phyloP scores from a whole-genome alignment of 2,888 invertebrate genomes.

The Acleris holmiana region DNA sequence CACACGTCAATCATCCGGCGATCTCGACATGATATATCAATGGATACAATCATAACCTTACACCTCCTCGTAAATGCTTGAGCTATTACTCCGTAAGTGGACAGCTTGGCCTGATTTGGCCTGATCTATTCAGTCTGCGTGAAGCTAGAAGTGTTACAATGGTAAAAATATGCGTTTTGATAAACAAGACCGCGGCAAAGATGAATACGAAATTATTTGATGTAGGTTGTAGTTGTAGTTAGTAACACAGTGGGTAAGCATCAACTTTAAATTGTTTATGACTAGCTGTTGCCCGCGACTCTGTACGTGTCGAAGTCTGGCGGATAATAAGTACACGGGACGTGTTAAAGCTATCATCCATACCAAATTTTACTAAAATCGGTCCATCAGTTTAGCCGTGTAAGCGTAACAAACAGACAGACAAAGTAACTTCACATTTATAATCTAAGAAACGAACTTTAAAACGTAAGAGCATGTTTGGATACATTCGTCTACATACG shows the following conservation, averaged over 20 bases:
- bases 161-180: slow-evolving; percentile 5
- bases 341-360: too few species aligned
- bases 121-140: slow-evolving; percentile 20
- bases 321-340: too few species aligned
- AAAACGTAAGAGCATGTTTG: too few species aligned
- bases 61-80: slow-evolving; percentile 32
- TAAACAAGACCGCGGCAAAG: slow-evolving; percentile 9
- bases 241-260: background rate
- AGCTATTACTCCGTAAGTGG: slow-evolving; percentile 27
- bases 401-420: too few species aligned
- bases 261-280: too few species aligned
- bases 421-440: too few species aligned
- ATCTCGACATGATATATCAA: slow-evolving; percentile 32
- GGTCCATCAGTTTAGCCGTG: too few species aligned
- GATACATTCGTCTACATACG: too few species aligned
- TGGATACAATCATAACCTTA: slow-evolving; percentile 31
- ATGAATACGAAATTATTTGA: slow-evolving; percentile 24
- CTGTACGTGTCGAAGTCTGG: too few species aligned
- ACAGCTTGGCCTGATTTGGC: slow-evolving; percentile 7
- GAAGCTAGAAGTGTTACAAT: slow-evolving; percentile 26
- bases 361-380: too few species aligned
- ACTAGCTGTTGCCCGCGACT: too few species aligned
- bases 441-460: too few species aligned
- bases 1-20: slow-evolving; percentile 31
- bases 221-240: background rate